Conservation (phyloP, 2,113 vertebrate genomes). For the Tychaedon coryphoeus region DNA sequence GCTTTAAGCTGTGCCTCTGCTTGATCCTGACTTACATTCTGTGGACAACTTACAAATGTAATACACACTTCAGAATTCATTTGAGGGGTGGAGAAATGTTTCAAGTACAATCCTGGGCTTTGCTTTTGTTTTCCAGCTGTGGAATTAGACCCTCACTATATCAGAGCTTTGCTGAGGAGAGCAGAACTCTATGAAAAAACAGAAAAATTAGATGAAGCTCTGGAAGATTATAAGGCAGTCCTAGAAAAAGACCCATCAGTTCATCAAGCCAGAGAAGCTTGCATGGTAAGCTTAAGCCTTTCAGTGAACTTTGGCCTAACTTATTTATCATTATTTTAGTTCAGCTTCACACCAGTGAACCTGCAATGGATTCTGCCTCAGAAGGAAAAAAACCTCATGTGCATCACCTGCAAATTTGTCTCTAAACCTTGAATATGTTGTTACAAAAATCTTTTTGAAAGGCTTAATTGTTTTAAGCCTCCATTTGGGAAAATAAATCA, state of each 20-base stretch:
- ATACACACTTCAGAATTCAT: not conserved
- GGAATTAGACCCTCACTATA: constrained; percentile 84
- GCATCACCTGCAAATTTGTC: not conserved
- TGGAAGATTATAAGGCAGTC: constrained; percentile 90
- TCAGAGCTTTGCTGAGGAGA: constrained; percentile 87
- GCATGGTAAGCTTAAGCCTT: constrained; percentile 81
- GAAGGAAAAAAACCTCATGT: not conserved
- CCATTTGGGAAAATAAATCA: not conserved
- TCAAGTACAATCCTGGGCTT: not conserved
- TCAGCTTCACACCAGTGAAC: not conserved
- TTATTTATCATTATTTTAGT: not conserved
- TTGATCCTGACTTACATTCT: not conserved
- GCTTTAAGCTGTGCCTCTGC: not conserved
- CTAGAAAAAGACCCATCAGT: constrained; percentile 85
- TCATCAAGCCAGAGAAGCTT: constrained; percentile 84
- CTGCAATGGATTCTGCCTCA: not conserved
- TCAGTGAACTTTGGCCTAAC: not conserved
- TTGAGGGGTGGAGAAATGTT: not conserved
- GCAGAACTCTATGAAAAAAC: constrained; percentile 93
- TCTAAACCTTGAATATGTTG: not conserved
- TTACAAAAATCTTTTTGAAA: not conserved
- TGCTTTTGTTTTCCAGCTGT: constrained; percentile 74
- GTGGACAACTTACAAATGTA: not conserved
- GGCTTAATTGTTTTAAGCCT: not conserved
- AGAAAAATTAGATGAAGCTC: constrained; percentile 92